Evolutionary conservation across 1,140 invertebrate species (phyloP), one percentile per base, ranked within the genome.

Genomic region (Drosophila nikananu): DNA sequence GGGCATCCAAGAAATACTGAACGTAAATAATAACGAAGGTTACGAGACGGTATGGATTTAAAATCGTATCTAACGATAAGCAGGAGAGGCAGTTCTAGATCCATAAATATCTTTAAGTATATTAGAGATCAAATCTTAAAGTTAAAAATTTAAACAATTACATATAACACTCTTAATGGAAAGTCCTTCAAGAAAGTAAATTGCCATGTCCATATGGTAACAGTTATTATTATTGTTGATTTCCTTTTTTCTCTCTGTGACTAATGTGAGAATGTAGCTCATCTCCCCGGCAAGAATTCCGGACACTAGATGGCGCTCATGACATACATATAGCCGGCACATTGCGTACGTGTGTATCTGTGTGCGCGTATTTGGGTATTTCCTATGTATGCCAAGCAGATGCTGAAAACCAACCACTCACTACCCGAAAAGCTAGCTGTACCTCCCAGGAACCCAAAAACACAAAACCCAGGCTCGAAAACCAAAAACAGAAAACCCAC

Each of bases 391-490:
- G 82, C 81, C 81, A 86, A 75, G 62, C 63, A 76, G 83, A 83
- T 83, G 84, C 84, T 78, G 74, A 72, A 70, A 81, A 83, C 44
- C 86, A 81, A 90, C 86, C 86, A 89, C 86, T 81, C 84, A 90
- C 86, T 80, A 75, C 62, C 73, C 63, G 60, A 80, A 60, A 80
- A 80, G 67, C 73, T 90, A 80, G 67, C 77, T 90, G 73, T 83
- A 90, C 83, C 81, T 78, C 75, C 74, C 66, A 52, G 62, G 65
- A 72, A 73, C 70, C 70, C 70, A 73, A 87, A 80, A 80, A 73
- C 66, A 62, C 52, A 89, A 46, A 77, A 77, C 52, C 46, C 75
- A 17, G 65, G 48, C 49, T 61, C 60, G 42, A 73, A 73, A 61
- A 44, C 57, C 57, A 41, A 61, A 61, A 73, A 42, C 67, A 66